These are phyloP conservation scores for Steinernema feltiae DNA, from an alignment of 1,140 invertebrate species.

Conservation along the genomic window DNA sequence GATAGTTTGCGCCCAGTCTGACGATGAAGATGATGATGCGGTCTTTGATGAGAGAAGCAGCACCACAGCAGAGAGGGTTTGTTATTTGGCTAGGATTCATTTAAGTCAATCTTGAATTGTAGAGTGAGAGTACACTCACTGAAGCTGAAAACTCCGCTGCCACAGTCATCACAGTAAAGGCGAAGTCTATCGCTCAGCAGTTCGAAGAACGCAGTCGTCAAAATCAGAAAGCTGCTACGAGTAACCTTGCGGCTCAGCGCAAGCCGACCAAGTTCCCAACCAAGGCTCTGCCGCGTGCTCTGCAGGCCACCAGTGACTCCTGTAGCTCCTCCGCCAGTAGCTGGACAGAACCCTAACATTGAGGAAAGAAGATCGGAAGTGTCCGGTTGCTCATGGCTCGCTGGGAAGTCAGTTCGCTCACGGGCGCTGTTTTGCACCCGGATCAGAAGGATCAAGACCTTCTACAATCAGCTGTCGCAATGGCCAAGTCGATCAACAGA, in stretches of 20 bases:
- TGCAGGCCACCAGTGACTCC: not conserved
- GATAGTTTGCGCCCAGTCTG: not conserved
- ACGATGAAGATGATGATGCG: not conserved
- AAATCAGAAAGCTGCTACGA: slow-evolving; percentile 17
- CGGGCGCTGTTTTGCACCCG: not conserved
- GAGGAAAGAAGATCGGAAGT: not conserved
- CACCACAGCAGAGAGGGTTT: not conserved
- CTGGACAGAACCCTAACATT: not conserved
- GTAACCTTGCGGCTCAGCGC: slow-evolving; percentile 29
- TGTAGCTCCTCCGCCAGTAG: not conserved
- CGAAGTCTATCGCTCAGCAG: not conserved
- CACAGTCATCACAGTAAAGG: no score
- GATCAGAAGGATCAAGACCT: not conserved
- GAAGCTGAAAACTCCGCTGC: not conserved
- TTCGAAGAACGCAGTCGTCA: not conserved
- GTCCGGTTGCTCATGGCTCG: not conserved
- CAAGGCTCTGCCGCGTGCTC: not conserved
- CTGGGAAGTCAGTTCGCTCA: not conserved
- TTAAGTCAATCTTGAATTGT: not conserved
- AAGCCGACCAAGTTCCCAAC: slow-evolving; percentile 14
- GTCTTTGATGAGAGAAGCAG: not conserved
- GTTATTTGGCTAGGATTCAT: not conserved
- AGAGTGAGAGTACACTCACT: not conserved
- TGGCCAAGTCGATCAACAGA: no score
- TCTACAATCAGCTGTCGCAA: no score